Evolutionary conservation across 2,797 vertebrate species (phyloP), one percentile per base, ranked within the genome.

Genomic region (Ibycter americanus): DNA sequence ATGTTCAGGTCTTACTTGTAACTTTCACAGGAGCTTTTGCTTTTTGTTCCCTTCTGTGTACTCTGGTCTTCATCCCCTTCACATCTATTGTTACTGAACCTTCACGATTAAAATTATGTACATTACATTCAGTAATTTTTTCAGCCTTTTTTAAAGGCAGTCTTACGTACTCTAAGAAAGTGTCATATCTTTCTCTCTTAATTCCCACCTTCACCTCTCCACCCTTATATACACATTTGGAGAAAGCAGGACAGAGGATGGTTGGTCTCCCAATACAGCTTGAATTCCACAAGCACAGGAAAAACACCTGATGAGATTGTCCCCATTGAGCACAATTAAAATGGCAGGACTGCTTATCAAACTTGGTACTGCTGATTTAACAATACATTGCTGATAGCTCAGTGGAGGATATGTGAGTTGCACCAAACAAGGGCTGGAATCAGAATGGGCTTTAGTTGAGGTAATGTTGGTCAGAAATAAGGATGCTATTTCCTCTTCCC

Each of bases 331-430:
- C 58, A 19, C 1, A 8, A 68, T 77, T 88, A 73, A 88, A 89
- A 82, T 29, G 77, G 88, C 66, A 92, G 74, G 86, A 66, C 74
- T 47, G 12, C 81, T 93, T 70, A 42, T 2, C 40, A 73, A 96
- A 81, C 83, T 95, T 94, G 56, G 20, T 81, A 4, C 46, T 66
- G 70, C 47, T 32, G 47, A 76, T 76, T 72, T 56, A 83, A 40
- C 72, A 54, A 0, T 22, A 36, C 32, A 6, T 20, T 58, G 71
- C 77, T 68, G 72, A 23, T 16, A 26, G 27, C 68, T 88, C 34
- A 2, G 32, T 36, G 0, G 0, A 62, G 55, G 56, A n/a, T n/a
- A 25, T 1, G 3, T 0, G 0, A n/a, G 12, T 71, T 83, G 47
- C 55, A 38, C 56, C 77, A 87, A 40, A 21, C 36, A 19, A 51